Conservation (phyloP, 1,140 invertebrate species). For the Spodoptera frugiperda region DNA sequence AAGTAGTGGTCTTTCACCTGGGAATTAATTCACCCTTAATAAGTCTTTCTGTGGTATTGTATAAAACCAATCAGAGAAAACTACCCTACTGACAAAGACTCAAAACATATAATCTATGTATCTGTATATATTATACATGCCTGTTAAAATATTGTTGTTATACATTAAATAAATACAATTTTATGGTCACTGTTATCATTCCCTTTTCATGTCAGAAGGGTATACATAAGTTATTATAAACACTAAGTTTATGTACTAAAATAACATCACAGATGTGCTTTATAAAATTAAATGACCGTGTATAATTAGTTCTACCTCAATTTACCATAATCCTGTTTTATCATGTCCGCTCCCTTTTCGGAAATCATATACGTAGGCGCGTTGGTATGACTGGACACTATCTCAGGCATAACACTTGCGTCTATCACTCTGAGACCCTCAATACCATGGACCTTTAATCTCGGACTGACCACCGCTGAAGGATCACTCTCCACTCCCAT, state of each 20-base stretch:
- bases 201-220: too few species aligned
- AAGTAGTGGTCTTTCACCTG: too few species aligned
- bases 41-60: not conserved
- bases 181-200: too few species aligned
- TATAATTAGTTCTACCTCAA: slow-evolving; percentile 45
- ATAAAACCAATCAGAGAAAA: too few species aligned
- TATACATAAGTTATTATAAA: too few species aligned
- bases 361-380: slow-evolving; percentile 89
- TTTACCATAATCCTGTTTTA: slow-evolving; percentile 87
- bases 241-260: not conserved
- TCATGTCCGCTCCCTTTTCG: slow-evolving; percentile 88
- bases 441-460: slow-evolving; percentile 90
- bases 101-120: too few species aligned
- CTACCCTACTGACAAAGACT: too few species aligned
- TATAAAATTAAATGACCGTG: slow-evolving; percentile 18
- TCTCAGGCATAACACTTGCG: slow-evolving; percentile 91
- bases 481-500: slow-evolving; percentile 91
- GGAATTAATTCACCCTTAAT: too few species aligned
- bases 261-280: slow-evolving; percentile 65
- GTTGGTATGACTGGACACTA: slow-evolving; percentile 88
- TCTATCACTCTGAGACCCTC: slow-evolving; percentile 91
- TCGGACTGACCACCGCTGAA: slow-evolving; percentile 90
- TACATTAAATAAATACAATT: too few species aligned
- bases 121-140: too few species aligned
- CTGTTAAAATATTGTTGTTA: too few species aligned